Conservation (phyloP, 2,888 invertebrate genomes). For the Leptopilina myrica region DNA sequence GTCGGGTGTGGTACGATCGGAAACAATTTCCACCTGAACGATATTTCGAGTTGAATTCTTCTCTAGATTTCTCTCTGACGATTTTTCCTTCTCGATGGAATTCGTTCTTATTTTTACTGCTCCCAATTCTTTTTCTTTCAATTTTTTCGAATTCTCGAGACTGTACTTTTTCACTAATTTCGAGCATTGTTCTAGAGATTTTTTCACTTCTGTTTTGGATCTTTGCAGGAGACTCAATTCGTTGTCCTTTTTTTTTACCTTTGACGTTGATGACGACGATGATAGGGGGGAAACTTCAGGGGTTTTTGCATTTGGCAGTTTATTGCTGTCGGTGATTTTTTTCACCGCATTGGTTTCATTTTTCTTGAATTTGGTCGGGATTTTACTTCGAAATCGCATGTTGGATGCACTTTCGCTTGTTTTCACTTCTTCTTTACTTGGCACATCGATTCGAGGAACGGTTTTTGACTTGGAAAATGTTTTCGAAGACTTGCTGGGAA, state of each 20-base stretch:
- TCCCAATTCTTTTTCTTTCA: slow-evolving; percentile 61
- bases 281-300: slow-evolving; percentile 54
- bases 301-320: slow-evolving; percentile 53
- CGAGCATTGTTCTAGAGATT: slow-evolving; percentile 50
- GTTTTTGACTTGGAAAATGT: not conserved
- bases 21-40: slow-evolving; percentile 57
- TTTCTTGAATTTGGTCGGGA: slow-evolving; percentile 68
- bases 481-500: not conserved
- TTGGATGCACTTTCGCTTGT: not conserved
- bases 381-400: slow-evolving; percentile 66
- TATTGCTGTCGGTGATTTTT: slow-evolving; percentile 56
- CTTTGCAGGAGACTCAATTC: slow-evolving; percentile 57
- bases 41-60: slow-evolving; percentile 46
- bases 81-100: slow-evolving; percentile 54
- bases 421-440: slow-evolving; percentile 77
- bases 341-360: slow-evolving; percentile 58
- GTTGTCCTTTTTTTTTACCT: slow-evolving; percentile 58
- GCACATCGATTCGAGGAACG: not conserved
- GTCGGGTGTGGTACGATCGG: slow-evolving; percentile 37
- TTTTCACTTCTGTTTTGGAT: slow-evolving; percentile 53
- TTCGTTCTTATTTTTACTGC: slow-evolving; percentile 28
- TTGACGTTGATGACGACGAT: slow-evolving; percentile 55
- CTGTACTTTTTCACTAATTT: slow-evolving; percentile 63
- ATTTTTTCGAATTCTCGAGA: slow-evolving; percentile 73
- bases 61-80: slow-evolving; percentile 62